These are phyloP conservation scores for Anas bernieri DNA, from an alignment of 2,797 vertebrate genomes.

Conservation along the genomic window DNA sequence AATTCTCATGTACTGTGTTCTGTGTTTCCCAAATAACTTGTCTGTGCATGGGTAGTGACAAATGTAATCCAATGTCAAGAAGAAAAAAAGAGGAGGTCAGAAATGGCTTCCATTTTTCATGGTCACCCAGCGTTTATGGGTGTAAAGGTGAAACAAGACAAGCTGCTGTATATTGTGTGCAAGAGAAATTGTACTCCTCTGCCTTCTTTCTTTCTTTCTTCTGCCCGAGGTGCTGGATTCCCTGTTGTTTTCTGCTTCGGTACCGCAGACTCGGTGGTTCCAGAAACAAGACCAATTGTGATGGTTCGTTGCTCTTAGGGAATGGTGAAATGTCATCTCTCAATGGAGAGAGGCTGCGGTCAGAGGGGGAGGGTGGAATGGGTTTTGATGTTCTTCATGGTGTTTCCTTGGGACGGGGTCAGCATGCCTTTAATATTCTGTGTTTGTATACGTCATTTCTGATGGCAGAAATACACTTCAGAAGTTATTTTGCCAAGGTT, in stretches of 20 bases:
- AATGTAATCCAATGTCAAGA: not conserved
- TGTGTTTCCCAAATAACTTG: not conserved
- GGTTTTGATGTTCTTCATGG: not conserved
- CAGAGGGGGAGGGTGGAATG: not conserved
- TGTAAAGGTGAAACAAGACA: not conserved
- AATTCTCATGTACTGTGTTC: fast-evolving
- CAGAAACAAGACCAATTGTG: not conserved
- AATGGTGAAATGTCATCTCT: not conserved
- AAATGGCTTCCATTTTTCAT: fast-evolving
- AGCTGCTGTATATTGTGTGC: fast-evolving
- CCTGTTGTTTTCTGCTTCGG: not conserved
- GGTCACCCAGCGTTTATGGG: not conserved
- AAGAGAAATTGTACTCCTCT: not conserved
- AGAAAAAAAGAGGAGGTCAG: not conserved
- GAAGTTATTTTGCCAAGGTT: not conserved
- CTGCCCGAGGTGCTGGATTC: fast-evolving
- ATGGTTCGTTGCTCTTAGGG: not conserved
- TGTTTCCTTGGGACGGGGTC: not conserved
- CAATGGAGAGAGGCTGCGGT: not conserved
- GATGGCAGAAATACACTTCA: not conserved
- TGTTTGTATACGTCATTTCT: fast-evolving
- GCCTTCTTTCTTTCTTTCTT: not conserved
- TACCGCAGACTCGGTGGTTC: not conserved
- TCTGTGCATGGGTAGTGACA: fast-evolving
- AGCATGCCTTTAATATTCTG: not conserved